phyloP scores from a whole-genome alignment of 1,140 invertebrate genomes.

The Bombus impatiens region DNA sequence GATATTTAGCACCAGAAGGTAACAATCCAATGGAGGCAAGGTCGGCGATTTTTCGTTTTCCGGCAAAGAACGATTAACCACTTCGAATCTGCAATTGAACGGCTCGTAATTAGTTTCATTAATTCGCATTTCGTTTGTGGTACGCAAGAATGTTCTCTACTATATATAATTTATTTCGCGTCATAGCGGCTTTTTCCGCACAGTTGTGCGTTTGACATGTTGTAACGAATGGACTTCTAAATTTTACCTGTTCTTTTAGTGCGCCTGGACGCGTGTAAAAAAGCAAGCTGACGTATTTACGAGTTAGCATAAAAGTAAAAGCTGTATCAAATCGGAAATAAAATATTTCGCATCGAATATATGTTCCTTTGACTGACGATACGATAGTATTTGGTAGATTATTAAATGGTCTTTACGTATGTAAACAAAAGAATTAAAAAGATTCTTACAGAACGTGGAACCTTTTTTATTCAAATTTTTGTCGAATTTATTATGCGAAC shows the following conservation, averaged over 20 bases:
- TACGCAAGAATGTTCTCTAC: background rate
- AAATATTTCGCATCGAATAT: background rate
- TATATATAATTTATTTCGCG: background rate
- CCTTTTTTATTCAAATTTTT: too few relatives aligned
- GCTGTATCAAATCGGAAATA: background rate
- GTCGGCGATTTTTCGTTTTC: constrained; percentile 66
- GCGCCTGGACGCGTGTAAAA: background rate
- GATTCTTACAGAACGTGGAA: too few relatives aligned
- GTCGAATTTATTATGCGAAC: too few relatives aligned
- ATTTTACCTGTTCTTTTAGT: background rate
- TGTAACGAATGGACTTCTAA: background rate
- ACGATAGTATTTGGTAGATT: background rate
- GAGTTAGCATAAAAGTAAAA: background rate
- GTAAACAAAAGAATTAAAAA: too few relatives aligned
- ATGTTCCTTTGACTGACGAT: background rate
- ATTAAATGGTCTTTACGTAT: too few relatives aligned
- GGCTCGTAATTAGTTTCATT: background rate
- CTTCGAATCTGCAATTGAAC: constrained; percentile 73
- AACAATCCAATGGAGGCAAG: constrained; percentile 77
- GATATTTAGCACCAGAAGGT: constrained; percentile 77
- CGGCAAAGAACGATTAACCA: constrained; percentile 64
- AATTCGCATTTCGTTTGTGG: background rate
- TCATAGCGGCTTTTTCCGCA: background rate
- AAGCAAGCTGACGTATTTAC: background rate
- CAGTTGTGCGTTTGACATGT: background rate